These are phyloP conservation scores for Gerris buenoi DNA, from an alignment of 1,140 invertebrate genomes.

Conservation along the genomic window DNA sequence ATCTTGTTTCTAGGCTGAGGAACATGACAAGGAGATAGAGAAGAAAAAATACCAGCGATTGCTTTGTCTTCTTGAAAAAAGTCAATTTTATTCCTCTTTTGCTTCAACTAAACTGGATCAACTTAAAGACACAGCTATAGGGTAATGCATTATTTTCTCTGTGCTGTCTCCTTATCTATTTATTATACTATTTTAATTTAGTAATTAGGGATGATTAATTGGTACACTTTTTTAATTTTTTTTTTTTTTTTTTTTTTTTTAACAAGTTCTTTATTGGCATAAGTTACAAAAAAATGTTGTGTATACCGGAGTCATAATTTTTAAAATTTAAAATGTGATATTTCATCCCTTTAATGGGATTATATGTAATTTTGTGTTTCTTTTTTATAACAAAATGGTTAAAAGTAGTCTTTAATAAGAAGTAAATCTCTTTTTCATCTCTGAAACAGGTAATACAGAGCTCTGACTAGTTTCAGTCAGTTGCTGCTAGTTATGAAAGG, in stretches of 20 bases:
- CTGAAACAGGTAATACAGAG: too few species aligned
- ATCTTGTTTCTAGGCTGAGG: conserved; percentile 1
- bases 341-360: background rate
- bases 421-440: too few species aligned
- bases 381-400: too few species aligned
- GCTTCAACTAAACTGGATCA: conserved; percentile 1
- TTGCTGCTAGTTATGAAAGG: too few species aligned
- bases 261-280: too few species aligned
- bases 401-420: too few species aligned
- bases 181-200: background rate
- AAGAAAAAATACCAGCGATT: conserved; percentile 10
- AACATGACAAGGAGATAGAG: conserved; percentile 10
- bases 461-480: too few species aligned
- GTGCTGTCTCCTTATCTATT: background rate
- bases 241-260: background rate
- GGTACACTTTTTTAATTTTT: background rate
- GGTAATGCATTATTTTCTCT: background rate
- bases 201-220: too few species aligned
- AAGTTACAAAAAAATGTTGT: too few species aligned
- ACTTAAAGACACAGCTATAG: conserved; percentile 5
- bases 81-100: conserved; percentile 16
- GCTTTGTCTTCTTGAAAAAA: conserved; percentile 13
- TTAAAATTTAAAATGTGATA: background rate
- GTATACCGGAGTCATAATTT: background rate
- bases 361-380: too few species aligned